phyloP scores from a whole-genome alignment of 2,888 invertebrate genomes.

The Pollenia angustigena region DNA sequence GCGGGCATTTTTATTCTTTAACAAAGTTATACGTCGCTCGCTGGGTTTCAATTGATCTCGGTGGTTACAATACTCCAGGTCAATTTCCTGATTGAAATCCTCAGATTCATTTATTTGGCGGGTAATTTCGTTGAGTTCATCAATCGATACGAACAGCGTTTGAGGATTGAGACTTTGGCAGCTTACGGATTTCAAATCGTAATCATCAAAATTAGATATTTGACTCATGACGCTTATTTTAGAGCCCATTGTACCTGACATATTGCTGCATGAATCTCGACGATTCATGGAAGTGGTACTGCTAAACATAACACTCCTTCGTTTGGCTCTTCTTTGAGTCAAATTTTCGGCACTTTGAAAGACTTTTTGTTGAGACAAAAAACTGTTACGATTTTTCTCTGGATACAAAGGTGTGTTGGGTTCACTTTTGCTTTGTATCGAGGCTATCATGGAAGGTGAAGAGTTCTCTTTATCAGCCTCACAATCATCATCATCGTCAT shows the following conservation, averaged over 20 bases:
- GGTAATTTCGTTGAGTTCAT: conserved; percentile 83
- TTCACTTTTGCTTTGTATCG: conserved; percentile 77
- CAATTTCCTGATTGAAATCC: conserved; percentile 82
- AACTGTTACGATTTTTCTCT: conserved; percentile 74
- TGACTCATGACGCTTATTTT: conserved; percentile 79
- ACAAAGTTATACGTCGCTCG: conserved; percentile 82
- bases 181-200: conserved; percentile 83
- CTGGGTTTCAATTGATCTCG: conserved; percentile 83
- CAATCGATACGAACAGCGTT: conserved; percentile 83
- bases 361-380: conserved; percentile 75
- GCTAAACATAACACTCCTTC: conserved; percentile 75
- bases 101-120: conserved; percentile 83
- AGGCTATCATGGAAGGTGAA: conserved; percentile 68
- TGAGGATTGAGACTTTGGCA: conserved; percentile 83
- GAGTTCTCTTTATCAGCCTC: conserved; percentile 80
- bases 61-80: conserved; percentile 83
- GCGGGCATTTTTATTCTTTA: conserved; percentile 83
- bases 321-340: conserved; percentile 68
- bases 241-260: conserved; percentile 75
- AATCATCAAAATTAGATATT: conserved; percentile 79
- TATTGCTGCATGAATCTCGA: conserved; percentile 58
- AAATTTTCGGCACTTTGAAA: conserved; percentile 80
- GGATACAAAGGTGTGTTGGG: conserved; percentile 78
- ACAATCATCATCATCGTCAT: conserved; percentile 56
- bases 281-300: conserved; percentile 76